Conservation (phyloP, 2,113 vertebrate genomes). For the Megaptera novaeangliae region DNA sequence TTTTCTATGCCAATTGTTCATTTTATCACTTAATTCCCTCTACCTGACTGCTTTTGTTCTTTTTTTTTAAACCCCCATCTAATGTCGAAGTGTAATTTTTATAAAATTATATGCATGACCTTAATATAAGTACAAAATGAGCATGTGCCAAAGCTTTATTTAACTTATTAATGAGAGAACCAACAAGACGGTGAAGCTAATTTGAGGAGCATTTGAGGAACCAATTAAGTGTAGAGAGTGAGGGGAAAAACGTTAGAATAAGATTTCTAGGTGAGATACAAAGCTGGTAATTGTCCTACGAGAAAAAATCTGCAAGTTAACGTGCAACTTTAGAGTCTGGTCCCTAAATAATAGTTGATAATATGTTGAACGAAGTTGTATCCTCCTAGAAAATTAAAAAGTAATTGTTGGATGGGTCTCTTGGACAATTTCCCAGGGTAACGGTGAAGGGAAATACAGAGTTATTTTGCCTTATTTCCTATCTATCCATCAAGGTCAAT, state of each 20-base stretch:
- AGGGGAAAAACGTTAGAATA: neutral
- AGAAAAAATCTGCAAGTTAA: neutral
- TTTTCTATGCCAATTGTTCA: neutral
- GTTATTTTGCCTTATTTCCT: neutral
- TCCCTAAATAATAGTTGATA: neutral
- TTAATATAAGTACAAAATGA: neutral
- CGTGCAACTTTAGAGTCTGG: neutral
- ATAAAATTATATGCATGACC: neutral
- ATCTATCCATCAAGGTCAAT: neutral
- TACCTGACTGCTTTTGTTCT: neutral
- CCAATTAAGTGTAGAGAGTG: neutral
- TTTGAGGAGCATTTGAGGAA: neutral
- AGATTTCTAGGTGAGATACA: neutral
- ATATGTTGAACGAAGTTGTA: neutral
- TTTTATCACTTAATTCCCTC: neutral
- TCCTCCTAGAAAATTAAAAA: neutral
- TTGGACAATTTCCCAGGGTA: neutral
- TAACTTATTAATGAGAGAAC: neutral
- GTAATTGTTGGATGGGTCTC: neutral
- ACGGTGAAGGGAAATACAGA: neutral
- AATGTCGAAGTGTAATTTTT: neutral
- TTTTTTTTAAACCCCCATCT: neutral
- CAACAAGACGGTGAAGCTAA: neutral
- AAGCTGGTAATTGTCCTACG: neutral
- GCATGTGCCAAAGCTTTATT: neutral